phyloP scores from a whole-genome alignment of 2,888 invertebrate genomes.

The Harpalus rufipes region DNA sequence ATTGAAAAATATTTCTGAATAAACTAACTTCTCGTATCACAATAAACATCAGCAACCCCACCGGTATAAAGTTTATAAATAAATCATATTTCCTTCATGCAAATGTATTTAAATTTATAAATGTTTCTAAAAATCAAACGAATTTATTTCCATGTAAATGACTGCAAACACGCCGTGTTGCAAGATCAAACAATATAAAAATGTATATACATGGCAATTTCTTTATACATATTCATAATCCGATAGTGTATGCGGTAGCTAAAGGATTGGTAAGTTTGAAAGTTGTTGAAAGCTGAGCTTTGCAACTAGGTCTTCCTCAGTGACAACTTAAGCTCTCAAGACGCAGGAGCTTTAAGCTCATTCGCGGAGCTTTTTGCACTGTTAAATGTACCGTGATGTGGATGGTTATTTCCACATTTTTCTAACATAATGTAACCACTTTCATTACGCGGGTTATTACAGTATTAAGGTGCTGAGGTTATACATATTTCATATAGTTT shows the following conservation, averaged over 20 bases:
- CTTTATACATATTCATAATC: neutral
- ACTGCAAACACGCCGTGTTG: neutral
- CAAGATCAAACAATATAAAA: conserved; percentile 3
- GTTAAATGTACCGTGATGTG: conserved; percentile 1
- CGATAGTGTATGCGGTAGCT: neutral
- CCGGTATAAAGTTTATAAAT: neutral
- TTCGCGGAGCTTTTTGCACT: conserved; percentile 1
- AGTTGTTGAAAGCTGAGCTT: conserved; percentile 1
- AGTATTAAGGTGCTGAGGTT: too few relatives aligned
- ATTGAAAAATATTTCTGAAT: neutral
- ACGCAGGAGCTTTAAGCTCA: conserved; percentile 8
- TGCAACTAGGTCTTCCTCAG: neutral
- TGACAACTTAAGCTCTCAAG: neutral
- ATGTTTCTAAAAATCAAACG: conserved; percentile 6
- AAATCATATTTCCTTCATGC: neutral
- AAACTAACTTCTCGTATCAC: neutral
- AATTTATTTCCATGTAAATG: neutral
- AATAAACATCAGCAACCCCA: neutral
- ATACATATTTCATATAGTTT: neutral
- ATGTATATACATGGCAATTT: neutral
- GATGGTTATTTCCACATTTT: neutral
- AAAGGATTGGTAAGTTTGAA: neutral
- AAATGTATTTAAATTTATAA: conserved; percentile 1
- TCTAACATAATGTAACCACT: neutral
- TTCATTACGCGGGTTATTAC: neutral